Evolutionary conservation across 2,888 invertebrate genomes (phyloP), one percentile per base, ranked within the genome.

Genomic region (Masnerella sp.): DNA sequence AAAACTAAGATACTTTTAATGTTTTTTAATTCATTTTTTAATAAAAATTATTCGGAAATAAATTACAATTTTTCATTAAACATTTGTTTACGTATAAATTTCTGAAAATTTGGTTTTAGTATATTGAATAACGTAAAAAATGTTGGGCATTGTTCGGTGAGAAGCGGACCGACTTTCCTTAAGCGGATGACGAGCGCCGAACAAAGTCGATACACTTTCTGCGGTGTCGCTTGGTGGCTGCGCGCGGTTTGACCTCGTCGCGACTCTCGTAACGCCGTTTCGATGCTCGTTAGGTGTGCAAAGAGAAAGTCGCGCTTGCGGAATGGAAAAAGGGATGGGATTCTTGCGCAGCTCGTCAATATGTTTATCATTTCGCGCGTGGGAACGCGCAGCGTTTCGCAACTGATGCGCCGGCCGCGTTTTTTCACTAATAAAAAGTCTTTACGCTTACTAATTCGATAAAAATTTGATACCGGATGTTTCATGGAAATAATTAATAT

Each of bases 221-320:
- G 70, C 62, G 34, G 45, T 59, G 59, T 59, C 43, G 64, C 47
- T 34, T 62, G 62, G 52, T 47, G 45, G 61, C 52, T 43, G 20
- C 56, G 61, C 61, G 56, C 59, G 45, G 30, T 56, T 61, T 45
- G 56, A 70, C 62, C 65, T 56, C 67, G 49, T 62, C 20, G 43
- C 62, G 45, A 49, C 56, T 73, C 56, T 73, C 62, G 67, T 52
- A 64, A 68, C 36, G 49, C 42, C 34, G 47, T 61, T 72, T 54
- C 61, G 56, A 56, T 56, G 62, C 34, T 70, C 56, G 62, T 62
- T 56, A 68, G 67, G 64, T 64, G 74, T 69, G 67, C 56, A 59
- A 64, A 74, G 74, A 74, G 74, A 74, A 74, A 74, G 74, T 74
- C 38, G 54, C 14, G 47, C 62, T 56, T 56, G 45, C 54, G 28